Evolutionary conservation across 2,113 vertebrate species (phyloP).

Genomic region (Amia ocellicauda): DNA sequence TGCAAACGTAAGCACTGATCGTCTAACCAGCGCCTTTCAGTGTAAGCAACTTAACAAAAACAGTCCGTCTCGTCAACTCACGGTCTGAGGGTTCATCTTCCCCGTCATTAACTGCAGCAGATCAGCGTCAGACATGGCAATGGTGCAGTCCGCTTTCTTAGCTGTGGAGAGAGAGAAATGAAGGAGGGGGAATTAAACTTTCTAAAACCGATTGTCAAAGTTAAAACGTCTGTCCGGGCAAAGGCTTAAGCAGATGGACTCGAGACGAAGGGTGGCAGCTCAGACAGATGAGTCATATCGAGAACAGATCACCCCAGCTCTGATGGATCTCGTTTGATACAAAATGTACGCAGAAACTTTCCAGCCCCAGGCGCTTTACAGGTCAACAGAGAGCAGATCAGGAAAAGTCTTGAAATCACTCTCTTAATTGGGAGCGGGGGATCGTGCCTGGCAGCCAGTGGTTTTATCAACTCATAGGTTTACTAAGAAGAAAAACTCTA

Average conservation of each 20-base stretch:
- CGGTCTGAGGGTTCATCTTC: slow-evolving; percentile 84
- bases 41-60: no score
- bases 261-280: no score
- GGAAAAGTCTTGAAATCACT: background rate
- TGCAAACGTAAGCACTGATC: no score
- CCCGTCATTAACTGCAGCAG: slow-evolving; percentile 86
- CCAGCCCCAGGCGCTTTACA: background rate
- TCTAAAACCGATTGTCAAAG: no score
- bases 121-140: slow-evolving; percentile 80
- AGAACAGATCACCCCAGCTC: no score
- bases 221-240: no score
- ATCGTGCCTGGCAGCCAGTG: background rate
- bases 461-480: background rate
- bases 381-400: background rate
- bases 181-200: no score
- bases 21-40: no score
- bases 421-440: slow-evolving; percentile 2
- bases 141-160: slow-evolving; percentile 83
- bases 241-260: no score
- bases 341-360: background rate
- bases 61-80: no score
- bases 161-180: slow-evolving; percentile 51
- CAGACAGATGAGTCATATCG: no score
- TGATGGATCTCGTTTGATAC: no score
- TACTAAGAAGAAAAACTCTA: background rate